Evolutionary conservation across 23 tunicate genomes (phyloP), one percentile per base, ranked within the genome.

Genomic region (Ascidia mentula): DNA sequence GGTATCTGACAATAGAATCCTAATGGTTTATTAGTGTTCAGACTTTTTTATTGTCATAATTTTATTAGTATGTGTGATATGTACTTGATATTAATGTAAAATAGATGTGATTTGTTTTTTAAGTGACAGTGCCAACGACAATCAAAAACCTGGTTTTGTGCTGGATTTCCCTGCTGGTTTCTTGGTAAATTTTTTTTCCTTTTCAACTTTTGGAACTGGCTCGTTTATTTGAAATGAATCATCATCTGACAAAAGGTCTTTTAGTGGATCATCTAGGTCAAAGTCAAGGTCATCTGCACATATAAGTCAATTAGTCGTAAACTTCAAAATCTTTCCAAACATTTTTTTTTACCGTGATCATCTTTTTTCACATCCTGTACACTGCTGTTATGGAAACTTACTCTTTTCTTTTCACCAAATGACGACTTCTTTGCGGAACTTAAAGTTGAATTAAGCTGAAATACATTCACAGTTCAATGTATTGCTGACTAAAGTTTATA

Each of bases 201-300:
- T 12, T 22, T 70, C n/a, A n/a, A n/a, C n/a, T 70, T 70, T 70
- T 2, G 74, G 37, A 3, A 30, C 22, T 32, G 17, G 36, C 24
- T 70, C 24, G n/a, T n/a, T n/a, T n/a, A n/a, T n/a, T 70, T 70
- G 38, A 70, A 70, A 70, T 17, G 74, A 70, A n/a, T 84, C 88
- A 6, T 72, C 89, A 70, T 85, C 89, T 20, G 89, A 85, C 18
- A 85, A 45, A 32, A 85, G 38, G 8, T 79, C 89, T 36, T 75
- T 83, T 31, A 85, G 46, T 33, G 89, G 83, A 45, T 85, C 89
- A 75, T 85, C 89, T 72, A 78, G 32, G 37, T 85, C 89, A 72
- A 85, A 72, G 69, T 78, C 89, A 45, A 60, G 60, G 2, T 40
- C 60, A 36, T 45, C 46, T 4, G 15, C 36, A 4, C 36, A n/a